These are phyloP conservation scores for Archocentrus centrarchus DNA, from an alignment of 2,113 vertebrate genomes.

Conservation along the genomic window DNA sequence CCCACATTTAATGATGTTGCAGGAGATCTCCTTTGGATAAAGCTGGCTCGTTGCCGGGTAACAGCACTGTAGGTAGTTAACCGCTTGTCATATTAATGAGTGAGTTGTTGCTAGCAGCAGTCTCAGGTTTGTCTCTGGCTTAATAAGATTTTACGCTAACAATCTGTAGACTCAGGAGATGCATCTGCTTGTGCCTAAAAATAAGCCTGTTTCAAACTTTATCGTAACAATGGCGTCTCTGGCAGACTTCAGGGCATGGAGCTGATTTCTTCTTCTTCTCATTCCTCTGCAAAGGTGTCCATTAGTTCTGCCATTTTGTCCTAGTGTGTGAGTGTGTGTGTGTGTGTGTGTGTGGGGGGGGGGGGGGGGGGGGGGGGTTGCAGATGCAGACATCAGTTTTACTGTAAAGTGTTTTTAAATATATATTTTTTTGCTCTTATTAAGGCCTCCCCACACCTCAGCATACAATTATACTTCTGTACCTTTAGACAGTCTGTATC, in stretches of 20 bases:
- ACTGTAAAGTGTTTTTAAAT: not conserved
- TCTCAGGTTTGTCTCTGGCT: not conserved
- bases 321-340: too few relatives aligned
- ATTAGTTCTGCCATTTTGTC: not conserved
- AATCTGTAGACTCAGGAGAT: not conserved
- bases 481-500: not conserved
- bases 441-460: not conserved
- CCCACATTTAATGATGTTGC: not conserved
- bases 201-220: not conserved
- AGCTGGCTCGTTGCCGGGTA: not conserved
- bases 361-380: too few relatives aligned
- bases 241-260: not conserved
- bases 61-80: constrained; percentile 3
- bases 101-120: not conserved
- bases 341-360: too few relatives aligned
- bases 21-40: not conserved
- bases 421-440: not conserved
- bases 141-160: not conserved
- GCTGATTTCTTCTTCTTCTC: not conserved
- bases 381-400: too few relatives aligned
- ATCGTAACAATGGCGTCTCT: not conserved
- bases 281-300: not conserved
- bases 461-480: not conserved
- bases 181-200: not conserved
- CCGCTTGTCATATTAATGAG: constrained; percentile 3